phyloP scores from a whole-genome alignment of 1,140 invertebrate species.

The Drosophila sucinea region DNA sequence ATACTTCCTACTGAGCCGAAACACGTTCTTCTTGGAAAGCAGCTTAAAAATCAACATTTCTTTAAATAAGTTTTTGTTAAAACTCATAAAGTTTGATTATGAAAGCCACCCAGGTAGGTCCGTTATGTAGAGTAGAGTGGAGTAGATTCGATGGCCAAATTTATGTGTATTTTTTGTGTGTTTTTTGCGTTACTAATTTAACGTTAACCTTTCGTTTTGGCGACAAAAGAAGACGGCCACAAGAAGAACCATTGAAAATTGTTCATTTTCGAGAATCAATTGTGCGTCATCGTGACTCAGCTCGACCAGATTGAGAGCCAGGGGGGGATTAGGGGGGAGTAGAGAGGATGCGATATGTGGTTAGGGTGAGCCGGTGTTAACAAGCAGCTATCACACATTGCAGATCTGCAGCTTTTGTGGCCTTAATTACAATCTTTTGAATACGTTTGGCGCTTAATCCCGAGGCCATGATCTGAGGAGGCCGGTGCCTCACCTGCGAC shows the following conservation, averaged over 20 bases:
- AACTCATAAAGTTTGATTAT: neutral
- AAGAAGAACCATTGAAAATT: slow-evolving; percentile 44
- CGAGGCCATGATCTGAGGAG: slow-evolving; percentile 64
- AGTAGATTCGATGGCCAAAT: slow-evolving; percentile 21
- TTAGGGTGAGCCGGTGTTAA: slow-evolving; percentile 48
- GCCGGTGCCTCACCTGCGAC: slow-evolving; percentile 41
- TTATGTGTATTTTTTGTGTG: slow-evolving; percentile 27
- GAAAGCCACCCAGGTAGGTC: slow-evolving; percentile 62
- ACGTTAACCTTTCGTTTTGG: slow-evolving; percentile 57
- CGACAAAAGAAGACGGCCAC: slow-evolving; percentile 50
- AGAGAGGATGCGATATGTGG: slow-evolving; percentile 10
- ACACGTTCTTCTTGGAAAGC: slow-evolving; percentile 13
- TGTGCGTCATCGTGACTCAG: slow-evolving; percentile 79
- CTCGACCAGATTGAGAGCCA: neutral
- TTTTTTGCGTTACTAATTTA: slow-evolving; percentile 66
- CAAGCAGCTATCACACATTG: slow-evolving; percentile 74
- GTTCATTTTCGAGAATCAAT: slow-evolving; percentile 54
- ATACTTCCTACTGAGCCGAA: neutral
- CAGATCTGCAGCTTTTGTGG: slow-evolving; percentile 79
- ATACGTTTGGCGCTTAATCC: slow-evolving; percentile 82
- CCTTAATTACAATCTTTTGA: slow-evolving; percentile 82
- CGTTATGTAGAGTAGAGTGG: slow-evolving; percentile 30
- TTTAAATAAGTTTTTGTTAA: neutral
- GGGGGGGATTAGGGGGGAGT: neutral
- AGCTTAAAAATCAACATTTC: slow-evolving; percentile 34